phyloP scores from a whole-genome alignment of 2,113 vertebrate species.

The Physeter macrocephalus region DNA sequence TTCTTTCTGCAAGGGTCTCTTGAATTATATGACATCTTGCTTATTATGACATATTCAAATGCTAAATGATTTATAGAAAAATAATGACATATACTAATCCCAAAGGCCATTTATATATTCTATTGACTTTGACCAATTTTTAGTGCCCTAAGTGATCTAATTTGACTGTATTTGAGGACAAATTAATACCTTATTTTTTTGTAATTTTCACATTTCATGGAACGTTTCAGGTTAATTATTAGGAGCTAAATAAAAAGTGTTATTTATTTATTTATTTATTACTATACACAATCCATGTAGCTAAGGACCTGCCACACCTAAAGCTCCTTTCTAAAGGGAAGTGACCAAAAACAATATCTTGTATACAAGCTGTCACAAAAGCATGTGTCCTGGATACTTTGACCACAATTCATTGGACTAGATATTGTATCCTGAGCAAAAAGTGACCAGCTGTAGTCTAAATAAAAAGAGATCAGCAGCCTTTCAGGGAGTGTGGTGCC shows the following conservation, averaged over 20 bases:
- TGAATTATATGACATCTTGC: background rate
- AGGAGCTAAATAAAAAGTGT: background rate
- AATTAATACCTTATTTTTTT: background rate
- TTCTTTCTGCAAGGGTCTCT: background rate
- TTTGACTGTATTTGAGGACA: background rate
- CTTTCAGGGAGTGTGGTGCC: background rate
- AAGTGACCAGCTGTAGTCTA: background rate
- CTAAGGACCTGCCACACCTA: background rate
- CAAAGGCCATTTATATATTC: background rate
- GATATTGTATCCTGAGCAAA: background rate
- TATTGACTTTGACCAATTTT: background rate
- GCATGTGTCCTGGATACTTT: background rate
- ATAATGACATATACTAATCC: background rate
- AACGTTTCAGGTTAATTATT: background rate
- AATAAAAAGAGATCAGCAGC: background rate
- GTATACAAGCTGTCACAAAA: background rate
- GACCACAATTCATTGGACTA: background rate
- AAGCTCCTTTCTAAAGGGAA: background rate
- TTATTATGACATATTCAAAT: slow-evolving; percentile 29
- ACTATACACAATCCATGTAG: background rate
- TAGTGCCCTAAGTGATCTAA: background rate
- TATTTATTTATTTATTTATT: no score
- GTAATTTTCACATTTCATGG: background rate
- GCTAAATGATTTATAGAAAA: background rate
- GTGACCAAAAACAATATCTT: background rate